Evolutionary conservation across 2,888 invertebrate genomes (phyloP).

Genomic region (Folsomia manolachei): DNA sequence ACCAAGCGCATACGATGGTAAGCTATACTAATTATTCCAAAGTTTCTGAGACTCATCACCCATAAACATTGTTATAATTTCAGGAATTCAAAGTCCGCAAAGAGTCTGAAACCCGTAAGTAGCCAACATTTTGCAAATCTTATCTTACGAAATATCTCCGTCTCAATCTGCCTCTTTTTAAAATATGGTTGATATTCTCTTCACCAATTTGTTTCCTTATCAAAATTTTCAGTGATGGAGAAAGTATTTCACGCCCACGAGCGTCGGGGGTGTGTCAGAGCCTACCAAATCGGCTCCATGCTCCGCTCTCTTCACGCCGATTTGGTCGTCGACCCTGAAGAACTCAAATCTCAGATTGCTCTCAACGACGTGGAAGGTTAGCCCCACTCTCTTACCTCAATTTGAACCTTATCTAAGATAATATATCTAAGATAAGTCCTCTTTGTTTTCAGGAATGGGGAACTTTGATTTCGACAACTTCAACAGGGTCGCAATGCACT

Average conservation of each 20-base stretch:
- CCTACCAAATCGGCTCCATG: conserved; percentile 38
- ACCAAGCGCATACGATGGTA: not conserved
- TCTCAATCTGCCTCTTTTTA: conserved; percentile 5
- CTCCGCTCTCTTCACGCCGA: conserved; percentile 37
- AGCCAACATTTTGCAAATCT: not conserved
- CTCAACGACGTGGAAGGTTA: conserved; percentile 32
- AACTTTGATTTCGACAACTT: conserved; percentile 40
- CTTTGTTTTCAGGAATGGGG: too few species aligned
- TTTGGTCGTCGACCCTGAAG: conserved; percentile 26
- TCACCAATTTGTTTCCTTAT: conserved; percentile 4
- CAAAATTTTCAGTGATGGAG: conserved; percentile 44
- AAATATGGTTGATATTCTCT: conserved; percentile 2
- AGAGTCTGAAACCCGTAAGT: conserved; percentile 40
- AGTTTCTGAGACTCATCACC: not conserved
- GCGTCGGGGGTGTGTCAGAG: conserved; percentile 35
- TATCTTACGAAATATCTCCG: not conserved
- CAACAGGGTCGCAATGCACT: conserved; percentile 35
- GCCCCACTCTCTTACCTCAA: too few species aligned
- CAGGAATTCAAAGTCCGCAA: conserved; percentile 44
- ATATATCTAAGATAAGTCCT: conserved; percentile 6
- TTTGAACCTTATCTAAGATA: not conserved
- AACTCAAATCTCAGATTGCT: conserved; percentile 30
- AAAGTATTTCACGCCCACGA: conserved; percentile 40
- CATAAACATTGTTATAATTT: conserved; percentile 18
- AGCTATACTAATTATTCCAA: not conserved